A percentile compares a stretch with the other conserved stretches of the same genome.
These are phyloP conservation scores for Parthenolecanium corni DNA, from an alignment of 2,888 invertebrate species.

Conservation along the genomic window DNA sequence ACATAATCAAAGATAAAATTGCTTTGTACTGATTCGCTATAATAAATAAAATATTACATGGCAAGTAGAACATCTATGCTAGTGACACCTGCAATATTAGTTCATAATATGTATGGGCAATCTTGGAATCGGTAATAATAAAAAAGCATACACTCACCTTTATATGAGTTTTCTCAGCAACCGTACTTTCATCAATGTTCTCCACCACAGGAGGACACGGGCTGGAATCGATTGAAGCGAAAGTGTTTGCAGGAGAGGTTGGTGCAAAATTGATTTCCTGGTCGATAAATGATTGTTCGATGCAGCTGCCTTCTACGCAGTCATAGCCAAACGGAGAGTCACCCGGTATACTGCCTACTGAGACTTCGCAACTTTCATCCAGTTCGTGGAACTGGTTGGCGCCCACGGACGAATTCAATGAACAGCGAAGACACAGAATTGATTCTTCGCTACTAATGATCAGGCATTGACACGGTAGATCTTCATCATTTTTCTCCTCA, in stretches of 20 bases:
- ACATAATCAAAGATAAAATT: too few relatives aligned
- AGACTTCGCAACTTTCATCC: background rate
- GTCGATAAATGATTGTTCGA: conserved; percentile 18
- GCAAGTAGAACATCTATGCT: too few relatives aligned
- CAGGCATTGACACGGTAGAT: conserved; percentile 19
- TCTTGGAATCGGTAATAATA: too few relatives aligned
- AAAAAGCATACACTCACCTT: too few relatives aligned
- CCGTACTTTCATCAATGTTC: too few relatives aligned
- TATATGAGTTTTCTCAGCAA: too few relatives aligned
- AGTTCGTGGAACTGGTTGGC: conserved; percentile 2
- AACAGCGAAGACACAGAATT: conserved; percentile 13
- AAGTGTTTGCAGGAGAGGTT: background rate
- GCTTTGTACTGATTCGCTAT: too few relatives aligned
- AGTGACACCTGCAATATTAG: too few relatives aligned
- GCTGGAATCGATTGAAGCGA: background rate
- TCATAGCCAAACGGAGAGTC: background rate
- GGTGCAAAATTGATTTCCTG: conserved; percentile 4
- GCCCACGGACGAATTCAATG: conserved; percentile 12
- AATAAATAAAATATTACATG: too few relatives aligned
- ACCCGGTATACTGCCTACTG: background rate
- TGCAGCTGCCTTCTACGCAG: background rate
- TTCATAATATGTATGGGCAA: too few relatives aligned
- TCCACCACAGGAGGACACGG: too few relatives aligned
- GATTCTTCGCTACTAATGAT: conserved; percentile 23
- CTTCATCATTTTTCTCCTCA: conserved; percentile 7